Evolutionary conservation across 2,888 invertebrate genomes (phyloP).

Genomic region (Noctua janthe): DNA sequence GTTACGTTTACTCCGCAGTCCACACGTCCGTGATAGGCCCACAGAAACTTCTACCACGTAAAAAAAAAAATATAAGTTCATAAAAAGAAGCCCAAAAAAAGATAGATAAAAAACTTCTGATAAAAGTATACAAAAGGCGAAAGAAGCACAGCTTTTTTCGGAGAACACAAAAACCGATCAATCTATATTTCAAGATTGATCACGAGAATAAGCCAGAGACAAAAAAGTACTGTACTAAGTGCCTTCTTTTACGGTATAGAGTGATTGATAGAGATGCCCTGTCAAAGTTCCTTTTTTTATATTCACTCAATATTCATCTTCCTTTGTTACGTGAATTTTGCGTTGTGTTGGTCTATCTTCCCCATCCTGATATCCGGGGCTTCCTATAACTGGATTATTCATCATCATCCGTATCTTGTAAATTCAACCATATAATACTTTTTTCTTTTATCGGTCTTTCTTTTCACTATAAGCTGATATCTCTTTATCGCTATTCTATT

Average conservation of each 20-base stretch:
- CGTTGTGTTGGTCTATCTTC: slow-evolving; percentile 31
- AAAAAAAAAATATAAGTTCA: background rate
- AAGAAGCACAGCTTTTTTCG: slow-evolving; percentile 46
- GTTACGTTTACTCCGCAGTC: background rate
- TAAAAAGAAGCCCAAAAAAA: background rate
- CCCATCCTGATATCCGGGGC: slow-evolving; percentile 15
- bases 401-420: slow-evolving; percentile 26
- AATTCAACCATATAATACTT: slow-evolving; percentile 14
- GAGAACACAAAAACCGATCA: slow-evolving; percentile 69
- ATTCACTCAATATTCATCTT: slow-evolving; percentile 76
- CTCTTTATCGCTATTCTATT: too few species aligned
- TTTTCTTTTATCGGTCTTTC: slow-evolving; percentile 5
- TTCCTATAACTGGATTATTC: slow-evolving; percentile 39
- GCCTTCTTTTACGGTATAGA: slow-evolving; percentile 60
- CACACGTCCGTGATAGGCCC: background rate
- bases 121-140: slow-evolving; percentile 44
- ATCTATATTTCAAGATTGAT: slow-evolving; percentile 77
- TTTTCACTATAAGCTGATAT: background rate
- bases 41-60: background rate
- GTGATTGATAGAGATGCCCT: slow-evolving; percentile 76
- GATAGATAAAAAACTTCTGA: slow-evolving; percentile 15
- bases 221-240: slow-evolving; percentile 72
- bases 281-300: slow-evolving; percentile 69
- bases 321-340: slow-evolving; percentile 56
- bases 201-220: slow-evolving; percentile 67